These are phyloP conservation scores for Hyalella azteca DNA, from an alignment of 2,888 invertebrate species.

Conservation along the genomic window DNA sequence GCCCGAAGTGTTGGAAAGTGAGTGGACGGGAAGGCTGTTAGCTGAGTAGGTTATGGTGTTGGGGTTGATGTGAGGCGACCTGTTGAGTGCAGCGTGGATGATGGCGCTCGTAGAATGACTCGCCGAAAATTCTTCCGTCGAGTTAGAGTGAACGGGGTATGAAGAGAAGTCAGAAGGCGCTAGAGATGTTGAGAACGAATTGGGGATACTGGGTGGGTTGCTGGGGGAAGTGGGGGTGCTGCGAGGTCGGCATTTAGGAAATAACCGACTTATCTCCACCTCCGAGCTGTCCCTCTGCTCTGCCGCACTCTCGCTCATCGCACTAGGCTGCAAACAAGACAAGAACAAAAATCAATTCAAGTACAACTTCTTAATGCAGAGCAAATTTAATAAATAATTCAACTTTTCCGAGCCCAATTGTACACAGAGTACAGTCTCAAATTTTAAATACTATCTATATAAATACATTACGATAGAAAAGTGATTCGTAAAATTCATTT, in stretches of 20 bases:
- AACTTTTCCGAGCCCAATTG: too few species aligned
- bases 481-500: too few species aligned
- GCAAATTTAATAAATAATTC: too few species aligned
- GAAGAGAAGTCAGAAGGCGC: conserved; percentile 8
- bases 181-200: not conserved
- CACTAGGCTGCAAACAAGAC: conserved; percentile 31
- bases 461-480: too few species aligned
- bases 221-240: conserved; percentile 35
- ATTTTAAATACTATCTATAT: too few species aligned
- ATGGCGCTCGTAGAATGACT: conserved; percentile 19
- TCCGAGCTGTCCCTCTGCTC: conserved; percentile 61
- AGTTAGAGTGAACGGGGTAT: not conserved
- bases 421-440: too few species aligned
- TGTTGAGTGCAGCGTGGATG: conserved; percentile 35
- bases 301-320: conserved; percentile 56
- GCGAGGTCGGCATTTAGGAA: conserved; percentile 84
- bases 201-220: conserved; percentile 49
- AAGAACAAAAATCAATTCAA: not conserved
- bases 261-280: conserved; percentile 82
- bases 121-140: not conserved
- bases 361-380: too few species aligned
- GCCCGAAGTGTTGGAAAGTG: conserved; percentile 9
- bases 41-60: conserved; percentile 35
- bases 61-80: conserved; percentile 20
- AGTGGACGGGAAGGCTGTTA: conserved; percentile 2